These are phyloP conservation scores for Neofelis nebulosa DNA, from an alignment of 2,113 vertebrate species.

Conservation along the genomic window DNA sequence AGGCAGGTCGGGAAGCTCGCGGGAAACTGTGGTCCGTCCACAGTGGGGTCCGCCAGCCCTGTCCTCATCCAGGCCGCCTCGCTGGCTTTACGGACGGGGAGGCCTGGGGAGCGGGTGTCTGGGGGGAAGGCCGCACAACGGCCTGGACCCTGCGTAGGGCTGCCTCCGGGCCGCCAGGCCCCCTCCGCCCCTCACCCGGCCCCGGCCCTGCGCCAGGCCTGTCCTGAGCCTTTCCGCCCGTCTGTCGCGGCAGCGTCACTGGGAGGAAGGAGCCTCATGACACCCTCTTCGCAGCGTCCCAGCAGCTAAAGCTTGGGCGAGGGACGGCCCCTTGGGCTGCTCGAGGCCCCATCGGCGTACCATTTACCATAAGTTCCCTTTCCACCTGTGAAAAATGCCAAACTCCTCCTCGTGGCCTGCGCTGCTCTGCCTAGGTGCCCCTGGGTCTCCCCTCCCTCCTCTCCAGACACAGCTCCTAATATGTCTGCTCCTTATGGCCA, in stretches of 20 bases:
- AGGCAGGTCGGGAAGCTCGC: fast-evolving
- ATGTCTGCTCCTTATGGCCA: not conserved
- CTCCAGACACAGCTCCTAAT: fast-evolving
- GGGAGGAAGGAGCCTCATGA: fast-evolving
- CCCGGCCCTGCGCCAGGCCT: not conserved
- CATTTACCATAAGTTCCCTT: fast-evolving
- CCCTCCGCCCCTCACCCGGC: fast-evolving
- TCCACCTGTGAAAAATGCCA: not conserved
- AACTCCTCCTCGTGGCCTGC: fast-evolving
- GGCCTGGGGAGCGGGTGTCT: fast-evolving
- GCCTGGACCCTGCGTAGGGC: fast-evolving
- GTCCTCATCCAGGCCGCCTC: fast-evolving
- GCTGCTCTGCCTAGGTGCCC: fast-evolving
- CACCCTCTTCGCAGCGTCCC: fast-evolving
- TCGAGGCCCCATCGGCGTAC: fast-evolving
- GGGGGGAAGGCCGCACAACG: fast-evolving
- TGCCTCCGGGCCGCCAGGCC: fast-evolving
- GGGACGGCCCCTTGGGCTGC: not conserved
- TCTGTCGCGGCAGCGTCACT: fast-evolving
- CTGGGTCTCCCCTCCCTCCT: not conserved
- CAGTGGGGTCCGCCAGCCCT: not conserved
- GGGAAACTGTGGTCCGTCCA: fast-evolving
- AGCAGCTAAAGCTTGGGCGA: no score
- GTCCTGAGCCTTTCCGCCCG: fast-evolving
- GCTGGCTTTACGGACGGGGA: fast-evolving